Evolutionary conservation across 2,888 invertebrate species (phyloP), one percentile per base, ranked within the genome.

Genomic region (Lepidonotus clava): DNA sequence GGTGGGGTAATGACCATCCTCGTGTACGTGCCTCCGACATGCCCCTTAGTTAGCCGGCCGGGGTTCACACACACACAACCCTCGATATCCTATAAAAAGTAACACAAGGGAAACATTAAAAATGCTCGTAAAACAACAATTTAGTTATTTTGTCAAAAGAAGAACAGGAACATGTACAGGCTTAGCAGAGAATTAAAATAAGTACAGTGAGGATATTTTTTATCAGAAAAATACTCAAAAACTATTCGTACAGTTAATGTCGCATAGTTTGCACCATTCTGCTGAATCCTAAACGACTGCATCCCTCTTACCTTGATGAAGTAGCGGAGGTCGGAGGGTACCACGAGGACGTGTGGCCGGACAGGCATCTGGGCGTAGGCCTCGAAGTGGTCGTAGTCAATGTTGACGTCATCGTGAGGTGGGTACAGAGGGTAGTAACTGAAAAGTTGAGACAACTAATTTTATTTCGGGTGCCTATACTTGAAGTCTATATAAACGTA

Each of bases 11-110:
- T 41, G 36, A 87, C 36, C 34, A 90, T 51, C 14, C 88, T 77
- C n/a, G 88, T 96, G 95, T 96, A 98, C 0, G 97, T 96, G 76
- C 97, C 97, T 4, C 96, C 97, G 38, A 95, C 96, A 18, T 95
- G 94, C 41, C 96, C 96, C 93, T 97, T 97, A 0, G 96, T 95
- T 85, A 98, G 93, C 87, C 96, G 96, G 90, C 97, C 98, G 0
- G 98, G 98, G 95, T 98, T 98, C 32, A 98, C 95, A 18, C 97
- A 96, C 41, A 97, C 95, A 91, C 97, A 97, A 0, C 96, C 97
- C 90, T 96, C 96, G 32, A 97, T 95, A 90, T 96, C 96, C 97
- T 97, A 95, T 21, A 95, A 95, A 91, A 88, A 88, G 90, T 86
- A 88, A 36, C 0, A 71, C 36, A 46, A 46, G 8, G 46, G 46